Conservation (phyloP, 2,888 invertebrate genomes). For the Margaritifera margaritifera region DNA sequence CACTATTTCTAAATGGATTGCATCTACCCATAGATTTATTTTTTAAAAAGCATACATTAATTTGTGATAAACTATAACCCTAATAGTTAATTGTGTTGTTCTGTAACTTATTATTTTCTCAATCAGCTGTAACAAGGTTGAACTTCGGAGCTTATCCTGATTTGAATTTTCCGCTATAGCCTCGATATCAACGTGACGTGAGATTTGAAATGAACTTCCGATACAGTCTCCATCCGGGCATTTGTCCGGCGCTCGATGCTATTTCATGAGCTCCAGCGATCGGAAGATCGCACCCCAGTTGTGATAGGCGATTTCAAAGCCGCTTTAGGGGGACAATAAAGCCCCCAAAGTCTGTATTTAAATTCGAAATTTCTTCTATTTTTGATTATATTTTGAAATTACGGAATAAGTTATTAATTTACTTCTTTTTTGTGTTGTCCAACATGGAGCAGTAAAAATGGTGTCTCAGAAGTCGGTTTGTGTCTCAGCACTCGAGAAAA, state of each 20-base stretch:
- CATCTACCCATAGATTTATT: no score
- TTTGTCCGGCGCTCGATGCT: constrained; percentile 41
- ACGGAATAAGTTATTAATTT: constrained; percentile 6
- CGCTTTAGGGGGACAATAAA: constrained; percentile 26
- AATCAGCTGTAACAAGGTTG: no score
- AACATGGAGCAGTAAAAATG: constrained; percentile 65
- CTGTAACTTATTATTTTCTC: no score
- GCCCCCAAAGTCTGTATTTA: constrained; percentile 16
- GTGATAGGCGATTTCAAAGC: constrained; percentile 14
- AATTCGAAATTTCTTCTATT: neutral
- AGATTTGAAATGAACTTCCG: no score
- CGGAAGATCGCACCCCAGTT: constrained; percentile 18
- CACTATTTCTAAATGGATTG: no score
- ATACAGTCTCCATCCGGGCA: constrained; percentile 38
- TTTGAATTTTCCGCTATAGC: no score
- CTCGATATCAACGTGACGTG: no score
- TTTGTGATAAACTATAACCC: no score
- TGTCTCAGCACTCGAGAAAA: constrained; percentile 33
- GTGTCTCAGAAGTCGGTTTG: constrained; percentile 31
- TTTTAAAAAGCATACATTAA: no score
- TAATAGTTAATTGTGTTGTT: no score
- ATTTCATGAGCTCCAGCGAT: constrained; percentile 29
- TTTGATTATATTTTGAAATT: constrained; percentile 10
- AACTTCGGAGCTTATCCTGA: no score
- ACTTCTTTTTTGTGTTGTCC: constrained; percentile 36